A percentile compares a stretch with the other conserved stretches of the same genome.
These are phyloP conservation scores for Spheniscus humboldti DNA, from an alignment of 2,797 vertebrate species.

Conservation along the genomic window DNA sequence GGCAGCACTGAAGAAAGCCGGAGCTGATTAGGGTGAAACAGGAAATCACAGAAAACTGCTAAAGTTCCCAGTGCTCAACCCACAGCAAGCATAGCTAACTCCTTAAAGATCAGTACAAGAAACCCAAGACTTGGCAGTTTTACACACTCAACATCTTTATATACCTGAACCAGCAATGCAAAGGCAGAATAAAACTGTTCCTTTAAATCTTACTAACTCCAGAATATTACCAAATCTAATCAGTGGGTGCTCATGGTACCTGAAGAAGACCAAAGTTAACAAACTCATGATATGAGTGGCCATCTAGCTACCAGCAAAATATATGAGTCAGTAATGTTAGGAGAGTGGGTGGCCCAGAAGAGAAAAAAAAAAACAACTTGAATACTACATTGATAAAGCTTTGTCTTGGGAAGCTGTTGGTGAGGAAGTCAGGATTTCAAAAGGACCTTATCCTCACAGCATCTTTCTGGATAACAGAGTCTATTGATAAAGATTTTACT, in stretches of 20 bases:
- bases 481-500: neutral
- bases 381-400: neutral
- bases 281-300: neutral
- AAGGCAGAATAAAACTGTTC: neutral
- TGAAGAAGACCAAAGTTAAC: neutral
- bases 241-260: neutral
- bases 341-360: neutral
- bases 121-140: neutral
- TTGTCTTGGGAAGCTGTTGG: neutral
- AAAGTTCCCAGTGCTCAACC: neutral
- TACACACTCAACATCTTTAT: neutral
- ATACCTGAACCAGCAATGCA: neutral
- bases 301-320: neutral
- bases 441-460: neutral
- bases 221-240: neutral
- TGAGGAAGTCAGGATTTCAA: neutral
- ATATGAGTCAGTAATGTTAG: neutral
- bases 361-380: neutral
- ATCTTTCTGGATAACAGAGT: neutral
- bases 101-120: neutral
- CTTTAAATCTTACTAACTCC: neutral
- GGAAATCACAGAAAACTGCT: neutral
- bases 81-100: constrained; percentile 2
- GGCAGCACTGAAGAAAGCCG: neutral
- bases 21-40: neutral